Evolutionary conservation across 2,888 invertebrate species (phyloP).

Genomic region (Blastobasis adustella): DNA sequence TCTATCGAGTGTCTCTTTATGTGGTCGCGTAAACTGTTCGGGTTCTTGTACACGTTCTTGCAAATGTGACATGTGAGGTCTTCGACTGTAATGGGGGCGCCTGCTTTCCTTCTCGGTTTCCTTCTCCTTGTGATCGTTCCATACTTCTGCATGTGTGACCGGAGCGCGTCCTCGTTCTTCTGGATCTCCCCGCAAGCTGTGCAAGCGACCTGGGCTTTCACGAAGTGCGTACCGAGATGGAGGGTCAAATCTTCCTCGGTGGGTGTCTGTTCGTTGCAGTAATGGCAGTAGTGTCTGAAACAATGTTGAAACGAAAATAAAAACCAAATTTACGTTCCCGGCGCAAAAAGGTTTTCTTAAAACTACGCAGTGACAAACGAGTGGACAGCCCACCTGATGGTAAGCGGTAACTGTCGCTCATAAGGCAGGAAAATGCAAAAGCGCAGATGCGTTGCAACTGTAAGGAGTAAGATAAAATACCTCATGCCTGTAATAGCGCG

Average conservation of each 20-base stretch:
- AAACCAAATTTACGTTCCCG: too few species aligned
- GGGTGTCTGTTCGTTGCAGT: constrained; percentile 2
- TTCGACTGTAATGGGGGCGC: constrained; percentile 5
- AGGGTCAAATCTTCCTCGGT: background rate
- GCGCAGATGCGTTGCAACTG: too few species aligned
- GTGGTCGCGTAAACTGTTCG: constrained; percentile 51
- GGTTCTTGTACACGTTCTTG: constrained; percentile 10
- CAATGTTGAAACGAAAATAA: background rate
- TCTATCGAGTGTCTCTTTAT: constrained; percentile 74
- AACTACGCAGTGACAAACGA: too few species aligned
- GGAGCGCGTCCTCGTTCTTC: background rate
- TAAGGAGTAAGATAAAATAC: too few species aligned
- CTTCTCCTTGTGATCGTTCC: background rate
- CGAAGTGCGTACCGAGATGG: constrained; percentile 4
- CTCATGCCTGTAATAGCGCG: too few species aligned
- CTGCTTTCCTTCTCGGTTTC: constrained; percentile 5
- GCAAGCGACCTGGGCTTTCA: constrained; percentile 1
- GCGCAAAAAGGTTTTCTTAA: too few species aligned
- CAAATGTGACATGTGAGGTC: constrained; percentile 11
- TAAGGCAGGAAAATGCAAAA: too few species aligned
- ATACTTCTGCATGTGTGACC: constrained; percentile 1
- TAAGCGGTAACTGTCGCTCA: too few species aligned
- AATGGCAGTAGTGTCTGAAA: constrained; percentile 28
- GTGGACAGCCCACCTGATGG: too few species aligned
- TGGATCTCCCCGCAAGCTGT: constrained; percentile 6